Evolutionary conservation across 2,888 invertebrate species (phyloP).

Genomic region (Aethes cnicana): DNA sequence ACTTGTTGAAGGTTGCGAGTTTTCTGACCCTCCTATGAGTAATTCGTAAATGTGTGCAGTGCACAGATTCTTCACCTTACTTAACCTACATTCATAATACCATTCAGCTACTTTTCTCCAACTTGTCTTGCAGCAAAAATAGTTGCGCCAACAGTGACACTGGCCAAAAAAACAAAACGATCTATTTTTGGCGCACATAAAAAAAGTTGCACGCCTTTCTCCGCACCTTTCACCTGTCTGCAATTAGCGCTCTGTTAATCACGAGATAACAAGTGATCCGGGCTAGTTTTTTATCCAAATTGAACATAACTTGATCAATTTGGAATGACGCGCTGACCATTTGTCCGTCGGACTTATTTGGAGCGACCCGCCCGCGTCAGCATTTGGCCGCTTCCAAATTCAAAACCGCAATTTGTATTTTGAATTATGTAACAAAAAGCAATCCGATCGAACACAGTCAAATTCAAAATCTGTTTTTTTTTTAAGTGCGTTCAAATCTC

Average conservation of each 20-base stretch:
- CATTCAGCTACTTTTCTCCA: too few species aligned
- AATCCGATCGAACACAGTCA: too few species aligned
- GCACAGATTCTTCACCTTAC: conserved; percentile 5
- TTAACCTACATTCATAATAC: too few species aligned
- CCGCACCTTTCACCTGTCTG: conserved; percentile 71
- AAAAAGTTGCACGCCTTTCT: conserved; percentile 63
- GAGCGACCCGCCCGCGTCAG: background rate
- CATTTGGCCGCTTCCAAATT: conserved; percentile 5
- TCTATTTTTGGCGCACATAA: conserved; percentile 53
- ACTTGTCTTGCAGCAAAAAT: background rate
- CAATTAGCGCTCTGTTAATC: conserved; percentile 77
- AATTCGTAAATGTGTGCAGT: too few species aligned
- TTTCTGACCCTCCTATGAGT: too few species aligned
- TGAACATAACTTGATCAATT: conserved; percentile 50
- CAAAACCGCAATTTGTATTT: background rate
- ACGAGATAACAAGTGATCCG: conserved; percentile 58
- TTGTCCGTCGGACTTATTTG: conserved; percentile 3
- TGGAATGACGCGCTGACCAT: conserved; percentile 9
- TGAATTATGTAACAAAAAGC: background rate
- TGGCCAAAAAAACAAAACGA: conserved; percentile 39
- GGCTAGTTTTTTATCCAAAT: conserved; percentile 54
- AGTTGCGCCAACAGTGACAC: conserved; percentile 31
- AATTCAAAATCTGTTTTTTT: too few species aligned
- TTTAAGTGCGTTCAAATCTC: too few species aligned
- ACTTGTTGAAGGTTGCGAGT: too few species aligned